A percentile compares a stretch with the other conserved stretches of the same genome.
phyloP scores from a whole-genome alignment of 2,113 vertebrate species.

The Chroicocephalus ridibundus region DNA sequence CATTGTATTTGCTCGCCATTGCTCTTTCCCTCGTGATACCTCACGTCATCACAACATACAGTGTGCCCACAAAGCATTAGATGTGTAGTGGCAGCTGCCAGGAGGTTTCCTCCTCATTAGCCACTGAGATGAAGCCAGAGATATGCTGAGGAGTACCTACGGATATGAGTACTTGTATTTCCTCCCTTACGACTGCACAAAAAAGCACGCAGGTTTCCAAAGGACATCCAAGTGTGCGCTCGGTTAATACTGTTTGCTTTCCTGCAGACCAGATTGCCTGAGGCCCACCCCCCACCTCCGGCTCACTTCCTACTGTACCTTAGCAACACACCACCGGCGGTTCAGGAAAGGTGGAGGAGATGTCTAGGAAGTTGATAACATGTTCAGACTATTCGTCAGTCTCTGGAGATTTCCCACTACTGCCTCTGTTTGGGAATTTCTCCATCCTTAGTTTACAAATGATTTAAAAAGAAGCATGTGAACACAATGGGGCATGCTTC shows the following conservation, averaged over 20 bases:
- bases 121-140: neutral
- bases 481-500: constrained; percentile 40
- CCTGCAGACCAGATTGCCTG: neutral
- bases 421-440: constrained; percentile 28
- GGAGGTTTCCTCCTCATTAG: neutral
- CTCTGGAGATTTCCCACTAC: constrained; percentile 33
- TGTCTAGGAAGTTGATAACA: constrained; percentile 48
- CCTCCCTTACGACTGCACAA: neutral
- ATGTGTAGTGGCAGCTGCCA: neutral
- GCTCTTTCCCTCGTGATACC: neutral
- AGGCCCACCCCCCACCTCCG: too few relatives aligned
- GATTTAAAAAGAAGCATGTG: constrained; percentile 19
- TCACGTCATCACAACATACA: neutral
- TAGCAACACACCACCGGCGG: neutral
- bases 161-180: neutral
- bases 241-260: neutral
- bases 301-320: neutral
- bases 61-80: neutral
- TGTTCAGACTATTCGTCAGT: constrained; percentile 28
- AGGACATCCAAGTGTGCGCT: neutral
- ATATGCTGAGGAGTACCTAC: neutral
- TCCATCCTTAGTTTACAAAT: constrained; percentile 32
- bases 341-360: constrained; percentile 43
- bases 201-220: neutral
- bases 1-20: accelerated